A percentile compares a stretch with the other conserved stretches of the same genome.
phyloP scores from a whole-genome alignment of 2,113 vertebrate species.

The Nothocercus julius region DNA sequence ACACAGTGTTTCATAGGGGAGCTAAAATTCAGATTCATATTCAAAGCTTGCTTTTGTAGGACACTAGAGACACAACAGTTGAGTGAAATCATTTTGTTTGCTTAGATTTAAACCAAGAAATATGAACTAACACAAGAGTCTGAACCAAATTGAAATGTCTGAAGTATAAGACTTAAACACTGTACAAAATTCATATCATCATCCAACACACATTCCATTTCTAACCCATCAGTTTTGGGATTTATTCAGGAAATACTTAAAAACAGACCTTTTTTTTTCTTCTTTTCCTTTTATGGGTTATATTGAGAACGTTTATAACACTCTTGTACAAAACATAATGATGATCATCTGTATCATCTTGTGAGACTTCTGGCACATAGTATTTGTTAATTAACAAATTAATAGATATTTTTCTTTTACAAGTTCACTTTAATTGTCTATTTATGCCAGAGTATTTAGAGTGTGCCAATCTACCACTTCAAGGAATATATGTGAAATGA shows the following conservation, averaged over 20 bases:
- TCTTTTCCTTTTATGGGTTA: not conserved
- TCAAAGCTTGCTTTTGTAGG: slow-evolving; percentile 46
- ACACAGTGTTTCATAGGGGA: slow-evolving; percentile 42
- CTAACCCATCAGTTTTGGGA: slow-evolving; percentile 65
- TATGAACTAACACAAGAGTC: slow-evolving; percentile 39
- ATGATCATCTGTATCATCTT: not conserved
- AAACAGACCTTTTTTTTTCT: not conserved
- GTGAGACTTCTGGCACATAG: not conserved
- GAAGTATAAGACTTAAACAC: slow-evolving; percentile 44
- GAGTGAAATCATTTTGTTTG: slow-evolving; percentile 59
- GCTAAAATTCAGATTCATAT: slow-evolving; percentile 6
- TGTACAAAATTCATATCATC: slow-evolving; percentile 38
- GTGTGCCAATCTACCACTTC: not conserved
- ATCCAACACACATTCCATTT: slow-evolving; percentile 68
- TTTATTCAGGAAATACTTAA: slow-evolving; percentile 65
- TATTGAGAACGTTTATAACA: not conserved
- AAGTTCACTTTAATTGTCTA: not conserved
- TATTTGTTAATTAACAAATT: slow-evolving; percentile 7
- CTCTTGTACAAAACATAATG: not conserved
- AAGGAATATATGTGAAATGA: not conserved
- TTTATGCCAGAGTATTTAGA: not conserved
- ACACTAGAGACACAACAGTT: slow-evolving; percentile 35
- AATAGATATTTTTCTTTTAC: not conserved
- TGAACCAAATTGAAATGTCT: slow-evolving; percentile 42
- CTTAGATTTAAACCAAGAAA: slow-evolving; percentile 45